A percentile compares a stretch with the other conserved stretches of the same genome.
Conservation (phyloP, 2,113 vertebrate genomes). For the Sorex fumeus region DNA sequence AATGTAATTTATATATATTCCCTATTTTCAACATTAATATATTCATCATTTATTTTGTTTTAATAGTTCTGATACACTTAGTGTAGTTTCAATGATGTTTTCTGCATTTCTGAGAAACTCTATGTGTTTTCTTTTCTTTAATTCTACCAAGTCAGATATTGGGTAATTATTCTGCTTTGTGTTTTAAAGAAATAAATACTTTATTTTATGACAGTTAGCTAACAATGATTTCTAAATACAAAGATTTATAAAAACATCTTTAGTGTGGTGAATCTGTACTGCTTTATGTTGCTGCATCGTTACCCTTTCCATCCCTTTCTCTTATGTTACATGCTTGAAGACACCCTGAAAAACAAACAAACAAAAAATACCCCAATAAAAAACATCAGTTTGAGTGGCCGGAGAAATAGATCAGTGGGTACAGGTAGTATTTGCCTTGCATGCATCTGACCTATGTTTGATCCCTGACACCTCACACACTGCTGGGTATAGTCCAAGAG, state of each 20-base stretch:
- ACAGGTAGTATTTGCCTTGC: no score
- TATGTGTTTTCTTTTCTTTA: not conserved
- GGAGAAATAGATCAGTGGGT: no score
- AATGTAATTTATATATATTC: not conserved
- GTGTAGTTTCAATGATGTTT: not conserved
- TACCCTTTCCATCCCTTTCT: no score
- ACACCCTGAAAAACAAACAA: no score
- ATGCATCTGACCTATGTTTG: no score
- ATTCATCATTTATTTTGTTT: conserved; percentile 29
- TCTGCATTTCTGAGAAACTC: not conserved
- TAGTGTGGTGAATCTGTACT: not conserved
- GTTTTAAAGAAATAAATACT: not conserved
- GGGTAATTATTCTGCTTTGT: not conserved
- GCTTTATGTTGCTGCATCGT: not conserved
- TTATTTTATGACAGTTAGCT: not conserved
- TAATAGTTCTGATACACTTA: not conserved
- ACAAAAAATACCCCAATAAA: no score
- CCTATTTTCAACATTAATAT: conserved; percentile 43
- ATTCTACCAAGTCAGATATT: not conserved
- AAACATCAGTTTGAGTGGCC: no score
- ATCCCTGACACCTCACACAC: no score
- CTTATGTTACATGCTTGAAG: no score
- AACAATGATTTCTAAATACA: not conserved
- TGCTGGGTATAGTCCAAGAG: not conserved
- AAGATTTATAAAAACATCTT: not conserved